Evolutionary conservation across 2,888 invertebrate species (phyloP).

Genomic region (Eupithecia vulgata): DNA sequence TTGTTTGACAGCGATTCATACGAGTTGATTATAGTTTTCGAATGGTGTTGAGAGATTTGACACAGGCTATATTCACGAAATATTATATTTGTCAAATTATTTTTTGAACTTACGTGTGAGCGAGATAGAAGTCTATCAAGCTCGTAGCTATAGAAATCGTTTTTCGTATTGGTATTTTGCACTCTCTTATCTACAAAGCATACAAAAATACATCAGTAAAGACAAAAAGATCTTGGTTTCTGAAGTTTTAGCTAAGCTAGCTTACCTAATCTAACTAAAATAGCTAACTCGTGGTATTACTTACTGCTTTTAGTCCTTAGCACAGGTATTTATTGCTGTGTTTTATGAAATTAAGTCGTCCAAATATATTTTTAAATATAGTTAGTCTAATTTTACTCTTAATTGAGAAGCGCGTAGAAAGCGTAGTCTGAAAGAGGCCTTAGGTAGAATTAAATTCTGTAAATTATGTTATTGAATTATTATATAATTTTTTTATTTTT

Average conservation of each 20-base stretch:
- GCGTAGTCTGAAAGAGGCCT: slow-evolving; percentile 26
- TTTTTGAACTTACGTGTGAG: no score
- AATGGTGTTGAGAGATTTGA: no score
- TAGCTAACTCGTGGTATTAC: neutral
- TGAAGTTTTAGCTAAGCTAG: neutral
- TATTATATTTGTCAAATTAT: no score
- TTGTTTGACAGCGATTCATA: no score
- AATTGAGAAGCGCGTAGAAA: slow-evolving; percentile 10
- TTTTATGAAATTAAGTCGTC: slow-evolving; percentile 1
- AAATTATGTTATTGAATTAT: slow-evolving; percentile 6
- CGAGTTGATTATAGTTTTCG: no score
- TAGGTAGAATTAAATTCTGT: slow-evolving; percentile 17
- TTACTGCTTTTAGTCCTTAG: neutral
- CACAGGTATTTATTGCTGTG: neutral
- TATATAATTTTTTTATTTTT: slow-evolving; percentile 2
- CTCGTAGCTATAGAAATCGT: no score
- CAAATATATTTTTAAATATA: slow-evolving; percentile 4
- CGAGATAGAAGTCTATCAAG: no score
- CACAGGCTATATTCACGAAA: no score
- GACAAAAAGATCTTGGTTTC: neutral
- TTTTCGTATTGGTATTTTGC: no score
- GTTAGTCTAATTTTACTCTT: neutral
- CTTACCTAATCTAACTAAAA: neutral
- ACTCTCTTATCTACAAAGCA: no score
- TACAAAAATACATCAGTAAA: neutral